phyloP scores from a whole-genome alignment of 2,113 vertebrate species.

The Sitta europaea region DNA sequence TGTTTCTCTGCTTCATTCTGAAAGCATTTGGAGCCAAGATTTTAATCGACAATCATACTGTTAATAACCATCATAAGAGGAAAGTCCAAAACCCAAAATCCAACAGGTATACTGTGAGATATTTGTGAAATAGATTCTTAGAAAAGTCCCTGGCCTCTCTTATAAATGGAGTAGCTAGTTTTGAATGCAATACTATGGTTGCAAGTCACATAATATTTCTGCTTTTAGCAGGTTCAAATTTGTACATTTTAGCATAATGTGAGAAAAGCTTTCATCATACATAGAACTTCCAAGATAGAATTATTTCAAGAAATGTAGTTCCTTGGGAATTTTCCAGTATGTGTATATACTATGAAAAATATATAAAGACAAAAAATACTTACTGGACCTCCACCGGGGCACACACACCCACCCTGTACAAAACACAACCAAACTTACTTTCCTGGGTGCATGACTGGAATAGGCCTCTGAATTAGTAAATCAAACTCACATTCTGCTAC shows the following conservation, averaged over 20 bases:
- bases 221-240: neutral
- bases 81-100: neutral
- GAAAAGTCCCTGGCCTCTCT: neutral
- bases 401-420: conserved; percentile 56
- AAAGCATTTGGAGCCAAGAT: neutral
- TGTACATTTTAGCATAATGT: neutral
- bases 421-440: conserved; percentile 40
- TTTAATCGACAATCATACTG: neutral
- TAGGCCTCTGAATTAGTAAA: neutral
- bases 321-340: neutral
- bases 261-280: neutral
- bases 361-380: conserved; percentile 14
- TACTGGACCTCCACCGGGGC: conserved; percentile 42
- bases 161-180: neutral
- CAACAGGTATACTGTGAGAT: neutral
- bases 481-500: neutral
- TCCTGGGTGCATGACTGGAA: neutral
- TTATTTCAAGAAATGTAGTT: neutral
- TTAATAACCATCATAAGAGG: neutral
- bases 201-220: neutral
- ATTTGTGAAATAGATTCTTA: neutral
- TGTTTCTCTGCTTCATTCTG: neutral
- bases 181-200: neutral
- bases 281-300: neutral
- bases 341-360: neutral